Percentiles rank a stretch among this genome's conserved stretches.
Conservation (phyloP, 2,888 invertebrate species). For the Acronicta alni region DNA sequence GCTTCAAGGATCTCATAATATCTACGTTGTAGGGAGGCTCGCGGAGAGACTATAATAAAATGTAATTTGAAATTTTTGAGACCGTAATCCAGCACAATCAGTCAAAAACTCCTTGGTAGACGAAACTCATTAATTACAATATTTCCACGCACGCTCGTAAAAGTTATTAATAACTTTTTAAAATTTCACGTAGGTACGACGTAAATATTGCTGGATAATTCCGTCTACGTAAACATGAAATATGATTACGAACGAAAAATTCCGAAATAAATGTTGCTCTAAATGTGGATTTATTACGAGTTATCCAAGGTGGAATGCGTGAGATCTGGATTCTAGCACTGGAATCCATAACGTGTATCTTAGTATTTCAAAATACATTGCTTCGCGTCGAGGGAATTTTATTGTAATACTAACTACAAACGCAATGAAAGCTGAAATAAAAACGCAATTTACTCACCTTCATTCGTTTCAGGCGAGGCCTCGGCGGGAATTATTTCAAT, state of each 20-base stretch:
- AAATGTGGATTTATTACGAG: slow-evolving; percentile 49
- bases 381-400: slow-evolving; percentile 17
- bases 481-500: slow-evolving; percentile 60
- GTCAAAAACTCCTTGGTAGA: slow-evolving; percentile 6
- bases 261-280: slow-evolving; percentile 40
- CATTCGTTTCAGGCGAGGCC: slow-evolving; percentile 34
- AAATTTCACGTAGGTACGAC: slow-evolving; percentile 14
- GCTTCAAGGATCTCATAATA: no score
- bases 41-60: no score
- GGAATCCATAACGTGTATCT: slow-evolving; percentile 35
- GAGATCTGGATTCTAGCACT: slow-evolving; percentile 32
- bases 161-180: slow-evolving; percentile 40
- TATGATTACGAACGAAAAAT: slow-evolving; percentile 37
- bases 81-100: neutral
- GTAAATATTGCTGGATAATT: slow-evolving; percentile 36
- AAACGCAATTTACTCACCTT: slow-evolving; percentile 37
- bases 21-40: no score
- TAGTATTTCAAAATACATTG: slow-evolving; percentile 37
- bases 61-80: neutral
- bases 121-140: slow-evolving; percentile 34
- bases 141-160: slow-evolving; percentile 25
- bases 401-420: slow-evolving; percentile 20
- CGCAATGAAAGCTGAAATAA: slow-evolving; percentile 39
- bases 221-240: slow-evolving; percentile 35
- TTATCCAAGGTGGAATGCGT: slow-evolving; percentile 38